phyloP scores from a whole-genome alignment of 2,797 vertebrate species.

The Chiropotes sagulatus region DNA sequence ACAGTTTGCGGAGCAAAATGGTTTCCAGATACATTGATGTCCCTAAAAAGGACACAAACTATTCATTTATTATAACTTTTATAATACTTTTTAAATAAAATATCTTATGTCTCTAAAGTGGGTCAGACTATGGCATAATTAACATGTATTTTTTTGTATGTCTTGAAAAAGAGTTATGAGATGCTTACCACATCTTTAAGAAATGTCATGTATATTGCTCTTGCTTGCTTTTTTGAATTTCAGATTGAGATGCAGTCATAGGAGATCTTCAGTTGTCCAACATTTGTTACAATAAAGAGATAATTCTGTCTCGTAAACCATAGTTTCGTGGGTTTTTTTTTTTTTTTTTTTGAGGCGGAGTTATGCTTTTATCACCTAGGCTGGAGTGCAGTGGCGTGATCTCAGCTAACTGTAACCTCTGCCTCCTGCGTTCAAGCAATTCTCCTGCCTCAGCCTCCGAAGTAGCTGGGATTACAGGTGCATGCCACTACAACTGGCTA shows the following conservation, averaged over 20 bases:
- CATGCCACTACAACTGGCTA: too few relatives aligned
- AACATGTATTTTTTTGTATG: neutral
- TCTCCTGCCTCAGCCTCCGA: too few relatives aligned
- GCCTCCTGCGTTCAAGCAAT: too few relatives aligned
- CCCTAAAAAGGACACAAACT: too few relatives aligned
- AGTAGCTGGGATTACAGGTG: too few relatives aligned
- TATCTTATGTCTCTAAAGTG: neutral
- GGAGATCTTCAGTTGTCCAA: neutral
- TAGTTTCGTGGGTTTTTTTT: accelerated
- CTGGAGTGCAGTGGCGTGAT: too few relatives aligned
- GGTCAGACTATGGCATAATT: neutral
- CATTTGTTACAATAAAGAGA: neutral
- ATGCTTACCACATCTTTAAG: neutral
- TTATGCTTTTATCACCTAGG: too few relatives aligned
- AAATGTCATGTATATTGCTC: neutral
- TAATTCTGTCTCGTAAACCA: neutral
- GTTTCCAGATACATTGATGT: too few relatives aligned
- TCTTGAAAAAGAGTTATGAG: neutral
- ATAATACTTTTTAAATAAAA: neutral
- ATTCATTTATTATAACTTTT: neutral
- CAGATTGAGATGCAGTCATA: neutral
- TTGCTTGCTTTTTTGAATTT: neutral
- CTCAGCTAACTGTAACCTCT: too few relatives aligned
- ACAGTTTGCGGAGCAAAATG: too few relatives aligned
- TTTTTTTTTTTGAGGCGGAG: too few relatives aligned